Conservation (phyloP, 2,888 invertebrate species). For the Hipparchia sbordonii region DNA sequence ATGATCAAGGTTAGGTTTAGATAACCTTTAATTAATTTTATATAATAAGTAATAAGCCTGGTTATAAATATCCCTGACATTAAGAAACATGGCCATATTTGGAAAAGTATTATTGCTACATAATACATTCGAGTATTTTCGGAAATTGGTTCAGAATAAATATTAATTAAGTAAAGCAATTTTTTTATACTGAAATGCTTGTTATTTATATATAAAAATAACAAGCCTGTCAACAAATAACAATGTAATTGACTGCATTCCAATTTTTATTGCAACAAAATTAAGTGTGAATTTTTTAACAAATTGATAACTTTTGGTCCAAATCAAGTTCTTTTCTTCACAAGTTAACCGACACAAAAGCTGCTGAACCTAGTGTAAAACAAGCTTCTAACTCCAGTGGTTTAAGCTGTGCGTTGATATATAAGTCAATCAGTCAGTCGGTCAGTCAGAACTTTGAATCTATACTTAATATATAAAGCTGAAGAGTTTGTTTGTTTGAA, state of each 20-base stretch:
- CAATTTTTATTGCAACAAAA: background rate
- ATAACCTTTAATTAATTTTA: conserved; percentile 12
- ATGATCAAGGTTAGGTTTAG: background rate
- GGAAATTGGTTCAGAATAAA: background rate
- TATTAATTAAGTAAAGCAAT: conserved; percentile 7
- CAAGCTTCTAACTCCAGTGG: too few relatives aligned
- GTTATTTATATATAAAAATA: background rate
- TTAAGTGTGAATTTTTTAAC: background rate
- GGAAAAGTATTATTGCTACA: background rate
- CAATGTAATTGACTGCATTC: background rate
- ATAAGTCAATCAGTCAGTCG: too few relatives aligned
- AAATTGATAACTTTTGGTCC: background rate
- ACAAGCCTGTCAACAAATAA: background rate
- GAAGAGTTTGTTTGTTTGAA: too few relatives aligned
- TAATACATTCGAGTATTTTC: background rate
- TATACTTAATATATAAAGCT: too few relatives aligned
- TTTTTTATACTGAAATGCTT: background rate
- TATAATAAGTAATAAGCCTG: background rate
- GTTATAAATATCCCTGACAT: conserved; percentile 10
- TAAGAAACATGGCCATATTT: conserved; percentile 3
- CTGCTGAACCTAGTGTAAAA: too few relatives aligned
- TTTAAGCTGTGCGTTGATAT: too few relatives aligned
- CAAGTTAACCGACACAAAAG: background rate
- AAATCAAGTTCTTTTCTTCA: background rate
- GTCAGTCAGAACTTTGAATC: too few relatives aligned